Percentiles rank a stretch among this genome's conserved stretches.
Conservation (phyloP, 2,113 vertebrate species). For the Chloropsis hardwickii region DNA sequence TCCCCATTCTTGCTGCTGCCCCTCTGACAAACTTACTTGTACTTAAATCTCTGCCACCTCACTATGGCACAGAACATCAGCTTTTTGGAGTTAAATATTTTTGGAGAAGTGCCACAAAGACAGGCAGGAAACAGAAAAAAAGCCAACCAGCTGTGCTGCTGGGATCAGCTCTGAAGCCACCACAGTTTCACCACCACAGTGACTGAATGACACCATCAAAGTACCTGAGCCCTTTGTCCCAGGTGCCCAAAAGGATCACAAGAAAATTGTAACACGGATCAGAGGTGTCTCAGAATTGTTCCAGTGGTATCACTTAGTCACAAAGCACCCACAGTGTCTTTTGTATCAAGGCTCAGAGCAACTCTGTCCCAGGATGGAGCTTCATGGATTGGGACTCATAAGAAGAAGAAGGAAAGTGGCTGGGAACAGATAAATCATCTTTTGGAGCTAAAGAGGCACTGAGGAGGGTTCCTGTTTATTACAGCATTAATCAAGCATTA, state of each 20-base stretch:
- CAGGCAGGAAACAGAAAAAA: background rate
- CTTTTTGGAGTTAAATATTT: background rate
- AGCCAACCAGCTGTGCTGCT: background rate
- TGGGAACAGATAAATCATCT: background rate
- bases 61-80: background rate
- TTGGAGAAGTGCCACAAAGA: background rate
- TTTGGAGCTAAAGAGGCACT: background rate
- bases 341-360: background rate
- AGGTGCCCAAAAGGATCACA: background rate
- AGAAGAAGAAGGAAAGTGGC: background rate
- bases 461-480: conserved; percentile 4
- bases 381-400: background rate
- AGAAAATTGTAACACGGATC: background rate
- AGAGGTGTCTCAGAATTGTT: background rate
- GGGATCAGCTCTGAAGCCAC: background rate
- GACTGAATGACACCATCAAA: background rate
- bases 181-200: background rate
- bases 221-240: background rate
- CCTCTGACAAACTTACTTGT: background rate
- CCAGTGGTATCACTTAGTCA: background rate
- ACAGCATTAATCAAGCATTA: background rate
- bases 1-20: background rate
- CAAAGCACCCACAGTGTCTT: background rate
- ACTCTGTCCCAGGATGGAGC: background rate
- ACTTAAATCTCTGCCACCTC: background rate